Base-by-base conservation (phyloP, 1,140 invertebrate genomes). In the Aphaenogaster rudis region DNA sequence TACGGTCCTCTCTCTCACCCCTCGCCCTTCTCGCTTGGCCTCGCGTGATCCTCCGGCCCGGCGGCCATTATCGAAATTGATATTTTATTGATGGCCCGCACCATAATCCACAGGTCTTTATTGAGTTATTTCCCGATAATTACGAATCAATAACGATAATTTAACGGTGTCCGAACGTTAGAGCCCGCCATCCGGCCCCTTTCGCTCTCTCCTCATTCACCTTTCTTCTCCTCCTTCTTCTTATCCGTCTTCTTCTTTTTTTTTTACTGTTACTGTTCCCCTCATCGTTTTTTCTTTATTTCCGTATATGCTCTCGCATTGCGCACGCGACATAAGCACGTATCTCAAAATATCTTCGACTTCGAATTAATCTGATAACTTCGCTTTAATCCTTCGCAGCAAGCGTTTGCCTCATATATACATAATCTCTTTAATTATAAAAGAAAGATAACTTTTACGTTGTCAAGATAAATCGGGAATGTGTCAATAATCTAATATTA, bases 31-130 rank as follows among this genome's bases (percentile, higher is more conserved):
- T 52, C 54, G 84, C 67, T 48, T 67, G 42, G 61, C 33, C 71
- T 57, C 85, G 84, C 85, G 72, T 86, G 88, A 89, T 88, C 86
- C 80, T 91, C 89, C 90, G 92, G 42, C 84, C 86, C 89, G 91
- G 85, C 93, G 90, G 86, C 94, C 91, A 95, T 95, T 95, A 94
- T 92, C 93, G 88, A 95, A 95, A 95, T 95, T 95, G 94, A 95
- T 95, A 95, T 95, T 95, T 95, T 94, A 95, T 95, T 94, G 94
- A 94, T 90, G 88, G 84, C 86, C 87, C 90, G 88, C 78, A 87
- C 59, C 88, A 86, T 92, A 92, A 93, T 93, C 78, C 91, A 87
- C 77, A 79, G 88, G 81, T 45, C 84, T 78, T 94, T 95, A 94
- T 95, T 95, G 94, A 95, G 93, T 94, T 94, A 94, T 94, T 94